Percentiles rank a stretch among this genome's conserved stretches.
Evolutionary conservation across 2,797 vertebrate species (phyloP).

Genomic region (Sparidentex hasta): DNA sequence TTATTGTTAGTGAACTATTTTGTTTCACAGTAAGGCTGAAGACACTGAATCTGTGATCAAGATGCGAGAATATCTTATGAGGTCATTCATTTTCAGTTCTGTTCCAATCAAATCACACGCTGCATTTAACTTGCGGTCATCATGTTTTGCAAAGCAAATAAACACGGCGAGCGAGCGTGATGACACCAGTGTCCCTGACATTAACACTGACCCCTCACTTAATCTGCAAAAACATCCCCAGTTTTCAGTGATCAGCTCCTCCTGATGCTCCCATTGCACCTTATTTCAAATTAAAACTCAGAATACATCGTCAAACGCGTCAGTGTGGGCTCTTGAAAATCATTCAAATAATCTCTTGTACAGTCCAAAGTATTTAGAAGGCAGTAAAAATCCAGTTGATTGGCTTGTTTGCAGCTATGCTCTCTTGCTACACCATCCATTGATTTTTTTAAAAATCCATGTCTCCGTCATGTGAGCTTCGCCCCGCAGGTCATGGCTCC

Average conservation of each 20-base stretch:
- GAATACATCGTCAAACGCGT: not conserved
- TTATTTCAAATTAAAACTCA: not conserved
- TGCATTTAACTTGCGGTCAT: not conserved
- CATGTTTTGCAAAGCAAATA: conserved; percentile 4
- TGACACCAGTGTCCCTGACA: conserved; percentile 4
- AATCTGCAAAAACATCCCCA: not conserved
- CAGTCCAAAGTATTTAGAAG: not conserved
- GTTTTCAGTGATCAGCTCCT: not conserved
- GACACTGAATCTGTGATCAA: not conserved
- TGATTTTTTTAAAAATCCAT: no score
- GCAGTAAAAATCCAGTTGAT: not conserved
- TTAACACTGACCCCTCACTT: not conserved
- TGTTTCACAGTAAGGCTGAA: not conserved
- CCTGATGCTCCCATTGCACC: not conserved
- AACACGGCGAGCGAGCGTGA: conserved; percentile 1
- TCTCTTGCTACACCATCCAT: no score
- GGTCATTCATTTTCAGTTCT: conserved; percentile 15
- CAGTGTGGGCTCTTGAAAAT: not conserved
- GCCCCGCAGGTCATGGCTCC: not conserved
- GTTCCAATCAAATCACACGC: conserved; percentile 1
- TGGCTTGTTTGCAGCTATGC: not conserved
- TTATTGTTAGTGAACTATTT: not conserved
- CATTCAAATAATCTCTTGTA: not conserved
- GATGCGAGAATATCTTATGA: conserved; percentile 1
- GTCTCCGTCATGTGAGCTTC: not conserved